phyloP scores from a whole-genome alignment of 2,888 invertebrate genomes.

The Fragum fragum region DNA sequence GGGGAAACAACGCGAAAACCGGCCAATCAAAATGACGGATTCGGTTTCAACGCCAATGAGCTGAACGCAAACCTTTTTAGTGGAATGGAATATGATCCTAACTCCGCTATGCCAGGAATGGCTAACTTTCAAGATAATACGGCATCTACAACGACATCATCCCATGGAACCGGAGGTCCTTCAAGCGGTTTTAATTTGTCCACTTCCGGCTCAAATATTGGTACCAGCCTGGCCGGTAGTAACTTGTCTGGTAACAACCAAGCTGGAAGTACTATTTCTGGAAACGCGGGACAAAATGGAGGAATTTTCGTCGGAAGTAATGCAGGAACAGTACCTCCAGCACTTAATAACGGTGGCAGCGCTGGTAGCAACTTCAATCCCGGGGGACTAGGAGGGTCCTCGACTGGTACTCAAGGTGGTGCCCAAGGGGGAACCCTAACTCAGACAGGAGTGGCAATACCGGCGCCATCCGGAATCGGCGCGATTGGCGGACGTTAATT shows the following conservation, averaged over 20 bases:
- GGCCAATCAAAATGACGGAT: neutral
- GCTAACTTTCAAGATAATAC: neutral
- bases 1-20: neutral
- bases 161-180: neutral
- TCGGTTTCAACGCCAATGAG: conserved; percentile 49
- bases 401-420: neutral
- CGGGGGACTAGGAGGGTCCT: neutral
- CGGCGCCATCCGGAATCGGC: conserved; percentile 2
- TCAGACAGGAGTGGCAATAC: neutral
- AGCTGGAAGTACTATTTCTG: neutral
- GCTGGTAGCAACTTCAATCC: neutral
- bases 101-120: conserved; percentile 36
- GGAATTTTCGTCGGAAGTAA: neutral
- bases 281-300: neutral
- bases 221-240: conserved; percentile 1
- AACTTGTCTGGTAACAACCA: neutral
- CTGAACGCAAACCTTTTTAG: conserved; percentile 50
- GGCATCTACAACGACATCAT: neutral
- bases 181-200: neutral
- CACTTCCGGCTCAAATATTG: neutral
- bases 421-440: neutral
- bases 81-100: conserved; percentile 47
- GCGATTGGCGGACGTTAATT: conserved; percentile 11
- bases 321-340: neutral
- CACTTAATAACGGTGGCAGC: neutral